Evolutionary conservation across 2,888 invertebrate species (phyloP), one percentile per base, ranked within the genome.

Genomic region (Rhaphigaster nebulosa): DNA sequence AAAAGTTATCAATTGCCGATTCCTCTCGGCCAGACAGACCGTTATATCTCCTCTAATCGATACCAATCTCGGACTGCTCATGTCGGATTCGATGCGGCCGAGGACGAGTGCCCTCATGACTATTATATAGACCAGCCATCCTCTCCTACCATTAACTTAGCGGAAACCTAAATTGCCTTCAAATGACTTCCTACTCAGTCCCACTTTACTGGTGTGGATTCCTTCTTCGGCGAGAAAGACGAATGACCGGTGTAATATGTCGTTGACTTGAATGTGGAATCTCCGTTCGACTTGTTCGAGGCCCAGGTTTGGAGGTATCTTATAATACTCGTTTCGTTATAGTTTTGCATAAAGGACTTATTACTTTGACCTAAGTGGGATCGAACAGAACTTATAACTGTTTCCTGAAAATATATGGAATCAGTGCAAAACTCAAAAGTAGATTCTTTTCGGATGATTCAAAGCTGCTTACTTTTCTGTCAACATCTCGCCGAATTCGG

Each of bases 141-240:
- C 80, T 41, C 80, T 41, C 26, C 80, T 26, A 41, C 80, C 41
- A 80, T 80, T 80, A 80, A 80, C 80, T 80, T 80, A 80, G 80
- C 80, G 80, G 80, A 80, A 80, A 80, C 80, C 6, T 80, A 41
- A 80, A 80, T 80, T 80, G 80, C 23, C 80, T 80, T 80, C 80
- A 80, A 80, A 80, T 80, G 80, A 80, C 80, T 80, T 80, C 80
- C 80, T 80, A 80, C 80, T 80, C 80, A 80, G 80, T 80, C 80
- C 80, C 80, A 80, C 80, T 80, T 80, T 80, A 80, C 80, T 80
- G 41, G 80, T 80, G 38, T 41, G 41, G 80, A 80, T 80, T 80
- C 80, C 80, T 80, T 80, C 38, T 80, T 80, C 41, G 8, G 38
- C 80, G 80, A 29, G 65, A 65, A 65, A 65, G 65, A 65, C 65